Percentiles rank a stretch among this genome's conserved stretches.
Evolutionary conservation across 1,140 invertebrate species (phyloP).

Genomic region (Kradibia gibbosae): DNA sequence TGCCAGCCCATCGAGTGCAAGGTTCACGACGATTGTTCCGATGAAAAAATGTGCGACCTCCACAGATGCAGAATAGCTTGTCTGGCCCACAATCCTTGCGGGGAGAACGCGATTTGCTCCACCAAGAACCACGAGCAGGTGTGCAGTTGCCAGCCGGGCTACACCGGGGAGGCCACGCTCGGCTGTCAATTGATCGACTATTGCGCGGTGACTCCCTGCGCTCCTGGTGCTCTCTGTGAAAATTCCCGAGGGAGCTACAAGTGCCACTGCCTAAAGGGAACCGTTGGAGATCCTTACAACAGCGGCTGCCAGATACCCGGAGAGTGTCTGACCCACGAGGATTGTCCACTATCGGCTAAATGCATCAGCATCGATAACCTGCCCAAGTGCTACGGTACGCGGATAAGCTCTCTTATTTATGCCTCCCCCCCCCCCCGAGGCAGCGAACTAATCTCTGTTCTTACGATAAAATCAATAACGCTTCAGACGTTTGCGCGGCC

Average conservation of each 20-base stretch:
- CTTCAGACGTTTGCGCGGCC: constrained; percentile 81
- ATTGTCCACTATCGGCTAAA: constrained; percentile 84
- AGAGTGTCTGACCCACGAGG: constrained; percentile 83
- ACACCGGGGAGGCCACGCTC: constrained; percentile 81
- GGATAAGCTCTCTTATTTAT: background rate
- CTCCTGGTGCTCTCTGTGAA: constrained; percentile 85
- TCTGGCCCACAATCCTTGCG: constrained; percentile 84
- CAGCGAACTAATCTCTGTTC: background rate
- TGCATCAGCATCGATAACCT: constrained; percentile 80
- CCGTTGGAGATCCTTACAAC: constrained; percentile 86
- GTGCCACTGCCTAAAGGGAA: constrained; percentile 83
- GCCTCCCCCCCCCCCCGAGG: no score
- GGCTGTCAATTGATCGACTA: constrained; percentile 85
- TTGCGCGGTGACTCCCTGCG: constrained; percentile 83
- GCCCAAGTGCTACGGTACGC: constrained; percentile 81
- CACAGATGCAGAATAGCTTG: constrained; percentile 90
- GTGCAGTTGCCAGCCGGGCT: constrained; percentile 90
- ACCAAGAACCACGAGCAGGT: constrained; percentile 81
- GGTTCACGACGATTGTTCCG: constrained; percentile 80
- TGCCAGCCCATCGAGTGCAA: constrained; percentile 86
- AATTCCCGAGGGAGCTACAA: constrained; percentile 87
- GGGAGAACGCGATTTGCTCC: constrained; percentile 86
- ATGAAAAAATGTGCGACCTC: constrained; percentile 86
- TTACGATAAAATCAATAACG: background rate
- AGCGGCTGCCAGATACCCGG: constrained; percentile 84